Percentiles rank a stretch among this genome's conserved stretches.
Evolutionary conservation across 2,888 invertebrate genomes (phyloP).

Genomic region (Drosophila percnosoma): DNA sequence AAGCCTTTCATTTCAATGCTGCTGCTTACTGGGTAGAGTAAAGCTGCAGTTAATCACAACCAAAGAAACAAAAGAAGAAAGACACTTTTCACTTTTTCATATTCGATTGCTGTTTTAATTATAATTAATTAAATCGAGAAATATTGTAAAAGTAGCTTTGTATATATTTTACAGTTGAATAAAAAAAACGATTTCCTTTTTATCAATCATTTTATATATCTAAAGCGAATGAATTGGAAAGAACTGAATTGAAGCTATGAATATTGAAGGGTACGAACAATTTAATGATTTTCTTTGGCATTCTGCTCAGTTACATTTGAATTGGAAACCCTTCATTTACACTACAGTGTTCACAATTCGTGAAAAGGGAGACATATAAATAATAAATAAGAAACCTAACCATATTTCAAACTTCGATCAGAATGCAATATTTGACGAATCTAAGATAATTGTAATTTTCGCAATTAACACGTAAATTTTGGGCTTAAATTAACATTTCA

Average conservation of each 20-base stretch:
- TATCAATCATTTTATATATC: neutral
- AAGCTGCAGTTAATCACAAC: conserved; percentile 22
- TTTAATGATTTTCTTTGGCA: neutral
- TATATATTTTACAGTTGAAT: neutral
- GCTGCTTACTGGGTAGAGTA: neutral
- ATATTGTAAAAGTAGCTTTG: neutral
- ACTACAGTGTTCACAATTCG: neutral
- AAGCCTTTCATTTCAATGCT: conserved; percentile 12
- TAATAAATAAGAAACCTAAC: neutral
- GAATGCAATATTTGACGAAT: too few relatives aligned
- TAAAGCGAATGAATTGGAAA: neutral
- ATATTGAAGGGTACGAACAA: neutral
- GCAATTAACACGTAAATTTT: neutral
- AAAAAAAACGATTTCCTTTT: neutral
- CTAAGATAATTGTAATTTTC: too few relatives aligned
- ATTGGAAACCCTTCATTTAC: neutral
- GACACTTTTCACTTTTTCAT: neutral
- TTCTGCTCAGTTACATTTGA: neutral
- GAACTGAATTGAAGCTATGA: neutral
- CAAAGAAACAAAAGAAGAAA: neutral
- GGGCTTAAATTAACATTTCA: neutral
- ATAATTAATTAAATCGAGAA: neutral
- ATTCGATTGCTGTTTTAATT: neutral
- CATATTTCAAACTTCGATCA: too few relatives aligned
- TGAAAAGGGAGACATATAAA: neutral